A percentile compares a stretch with the other conserved stretches of the same genome.
phyloP scores from a whole-genome alignment of 2,888 invertebrate species.

The Suillia variegata region DNA sequence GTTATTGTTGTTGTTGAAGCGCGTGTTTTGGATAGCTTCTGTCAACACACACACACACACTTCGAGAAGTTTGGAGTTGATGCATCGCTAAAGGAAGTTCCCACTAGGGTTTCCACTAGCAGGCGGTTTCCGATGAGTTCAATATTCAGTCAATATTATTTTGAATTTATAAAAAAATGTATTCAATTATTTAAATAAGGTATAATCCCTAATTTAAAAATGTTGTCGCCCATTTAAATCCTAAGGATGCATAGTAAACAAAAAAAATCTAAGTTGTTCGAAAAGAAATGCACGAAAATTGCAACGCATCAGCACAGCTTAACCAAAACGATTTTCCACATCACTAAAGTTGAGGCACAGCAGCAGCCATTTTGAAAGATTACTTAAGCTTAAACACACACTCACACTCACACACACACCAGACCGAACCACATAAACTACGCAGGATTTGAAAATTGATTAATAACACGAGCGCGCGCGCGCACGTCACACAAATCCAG shows the following conservation, averaged over 20 bases:
- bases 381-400: not conserved
- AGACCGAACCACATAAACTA: not conserved
- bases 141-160: no score
- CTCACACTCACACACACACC: not conserved
- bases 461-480: conserved; percentile 1
- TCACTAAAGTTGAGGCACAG: not conserved
- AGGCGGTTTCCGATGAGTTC: no score
- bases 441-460: conserved; percentile 4
- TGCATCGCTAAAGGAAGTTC: not conserved
- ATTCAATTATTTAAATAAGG: no score
- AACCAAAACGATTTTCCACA: not conserved
- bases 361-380: not conserved
- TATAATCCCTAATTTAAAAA: no score
- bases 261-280: no score
- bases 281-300: no score
- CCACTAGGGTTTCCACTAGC: not conserved
- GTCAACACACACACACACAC: not conserved
- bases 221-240: no score
- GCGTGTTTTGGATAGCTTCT: not conserved
- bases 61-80: not conserved
- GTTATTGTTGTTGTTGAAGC: not conserved
- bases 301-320: no score
- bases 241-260: no score
- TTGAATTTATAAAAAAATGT: no score
- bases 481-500: conserved; percentile 5